Evolutionary conservation across 2,113 vertebrate genomes (phyloP).

Genomic region (Dissostichus mawsoni): DNA sequence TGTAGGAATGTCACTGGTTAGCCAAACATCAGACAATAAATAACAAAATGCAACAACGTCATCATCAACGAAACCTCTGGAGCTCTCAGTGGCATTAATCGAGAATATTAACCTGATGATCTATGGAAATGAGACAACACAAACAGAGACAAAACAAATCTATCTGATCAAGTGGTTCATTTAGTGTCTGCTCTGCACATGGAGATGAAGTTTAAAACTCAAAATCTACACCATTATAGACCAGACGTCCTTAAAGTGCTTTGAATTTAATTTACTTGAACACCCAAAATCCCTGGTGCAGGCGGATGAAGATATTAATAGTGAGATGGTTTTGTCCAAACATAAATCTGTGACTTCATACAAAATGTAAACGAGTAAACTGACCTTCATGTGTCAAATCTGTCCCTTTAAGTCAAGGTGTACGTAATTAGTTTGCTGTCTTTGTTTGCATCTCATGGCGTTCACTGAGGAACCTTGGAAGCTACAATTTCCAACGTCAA

Average conservation of each 20-base stretch:
- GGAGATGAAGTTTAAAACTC: not conserved
- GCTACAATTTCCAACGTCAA: conserved; percentile 3
- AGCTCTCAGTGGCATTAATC: not conserved
- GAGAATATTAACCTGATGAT: not conserved
- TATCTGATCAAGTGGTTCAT: not conserved
- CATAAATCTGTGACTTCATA: not conserved
- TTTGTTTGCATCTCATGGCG: not conserved
- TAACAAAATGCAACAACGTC: conserved; percentile 35
- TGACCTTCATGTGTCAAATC: not conserved
- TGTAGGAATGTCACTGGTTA: conserved; percentile 34
- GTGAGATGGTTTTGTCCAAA: not conserved
- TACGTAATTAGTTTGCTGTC: not conserved
- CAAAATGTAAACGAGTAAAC: not conserved
- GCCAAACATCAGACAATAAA: conserved; percentile 56
- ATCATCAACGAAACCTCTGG: not conserved
- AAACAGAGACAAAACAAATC: not conserved
- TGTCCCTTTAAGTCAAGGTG: not conserved
- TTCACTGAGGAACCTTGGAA: not conserved
- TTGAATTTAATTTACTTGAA: not conserved
- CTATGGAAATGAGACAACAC: not conserved
- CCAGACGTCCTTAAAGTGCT: not conserved
- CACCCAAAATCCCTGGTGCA: not conserved
- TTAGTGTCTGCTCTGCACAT: not conserved
- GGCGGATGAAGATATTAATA: not conserved
- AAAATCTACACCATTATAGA: not conserved